Conservation (phyloP, 1,140 invertebrate genomes). For the Brachystomella parvula region DNA sequence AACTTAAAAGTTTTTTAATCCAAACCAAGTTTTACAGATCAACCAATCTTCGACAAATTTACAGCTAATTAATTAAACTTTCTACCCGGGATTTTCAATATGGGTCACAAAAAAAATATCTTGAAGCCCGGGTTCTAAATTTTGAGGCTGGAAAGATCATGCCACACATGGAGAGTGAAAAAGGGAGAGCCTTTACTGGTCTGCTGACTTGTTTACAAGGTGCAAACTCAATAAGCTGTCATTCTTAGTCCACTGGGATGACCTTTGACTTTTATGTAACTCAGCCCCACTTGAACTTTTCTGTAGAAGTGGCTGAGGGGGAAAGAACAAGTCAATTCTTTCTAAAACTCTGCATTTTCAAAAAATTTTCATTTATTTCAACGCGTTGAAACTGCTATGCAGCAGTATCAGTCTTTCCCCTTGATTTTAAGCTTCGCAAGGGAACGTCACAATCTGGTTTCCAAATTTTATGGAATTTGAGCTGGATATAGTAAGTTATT, state of each 20-base stretch:
- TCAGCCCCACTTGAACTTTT: not conserved
- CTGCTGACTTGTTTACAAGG: conserved; percentile 7
- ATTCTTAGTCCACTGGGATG: not conserved
- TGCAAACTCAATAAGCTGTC: conserved; percentile 6
- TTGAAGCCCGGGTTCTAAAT: not conserved
- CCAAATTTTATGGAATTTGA: too few relatives aligned
- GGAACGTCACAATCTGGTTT: too few relatives aligned
- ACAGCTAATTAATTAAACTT: too few relatives aligned
- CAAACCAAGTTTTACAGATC: too few relatives aligned
- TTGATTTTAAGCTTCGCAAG: too few relatives aligned
- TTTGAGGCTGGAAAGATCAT: not conserved
- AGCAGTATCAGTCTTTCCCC: not conserved
- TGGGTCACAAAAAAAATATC: too few relatives aligned
- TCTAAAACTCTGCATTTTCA: not conserved
- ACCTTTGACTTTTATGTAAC: not conserved
- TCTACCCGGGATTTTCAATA: too few relatives aligned
- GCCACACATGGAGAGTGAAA: not conserved
- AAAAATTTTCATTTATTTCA: not conserved
- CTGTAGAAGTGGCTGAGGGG: too few relatives aligned
- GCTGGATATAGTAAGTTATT: too few relatives aligned
- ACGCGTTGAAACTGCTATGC: not conserved
- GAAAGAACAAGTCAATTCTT: not conserved
- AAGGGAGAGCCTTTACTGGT: not conserved
- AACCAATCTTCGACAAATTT: too few relatives aligned
- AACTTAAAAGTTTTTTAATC: too few relatives aligned